phyloP scores from a whole-genome alignment of 2,113 vertebrate genomes.

The Nycticebus coucang region DNA sequence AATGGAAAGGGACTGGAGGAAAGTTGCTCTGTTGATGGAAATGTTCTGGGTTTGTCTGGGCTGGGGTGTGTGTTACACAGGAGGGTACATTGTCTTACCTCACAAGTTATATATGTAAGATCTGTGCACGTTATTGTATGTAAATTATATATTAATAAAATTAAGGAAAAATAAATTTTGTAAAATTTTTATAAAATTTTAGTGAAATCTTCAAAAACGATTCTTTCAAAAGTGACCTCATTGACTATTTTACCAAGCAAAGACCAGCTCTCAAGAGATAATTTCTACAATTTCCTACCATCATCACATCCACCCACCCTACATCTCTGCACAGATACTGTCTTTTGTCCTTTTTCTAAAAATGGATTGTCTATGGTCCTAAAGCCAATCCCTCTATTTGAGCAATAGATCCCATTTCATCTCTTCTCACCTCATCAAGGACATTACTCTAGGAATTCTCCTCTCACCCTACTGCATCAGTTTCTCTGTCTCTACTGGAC shows the following conservation, averaged over 20 bases:
- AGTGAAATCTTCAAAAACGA: too few relatives aligned
- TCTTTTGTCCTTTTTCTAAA: constrained; percentile 12
- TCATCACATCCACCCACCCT: neutral
- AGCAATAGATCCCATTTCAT: neutral
- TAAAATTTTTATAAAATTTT: too few relatives aligned
- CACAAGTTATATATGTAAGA: neutral
- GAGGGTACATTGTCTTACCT: neutral
- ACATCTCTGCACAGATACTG: neutral
- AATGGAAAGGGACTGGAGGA: neutral
- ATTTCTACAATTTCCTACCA: neutral
- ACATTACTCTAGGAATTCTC: neutral
- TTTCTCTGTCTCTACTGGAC: neutral
- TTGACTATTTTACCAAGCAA: neutral
- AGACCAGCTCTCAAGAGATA: neutral
- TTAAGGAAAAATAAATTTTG: neutral
- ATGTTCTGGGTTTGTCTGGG: neutral
- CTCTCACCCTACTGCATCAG: neutral
- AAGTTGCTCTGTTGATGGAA: neutral
- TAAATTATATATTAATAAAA: neutral
- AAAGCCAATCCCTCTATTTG: neutral
- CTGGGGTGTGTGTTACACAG: neutral
- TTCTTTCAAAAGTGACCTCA: neutral
- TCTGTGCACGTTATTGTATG: neutral
- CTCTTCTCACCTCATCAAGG: neutral
- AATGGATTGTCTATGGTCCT: neutral